Conservation (phyloP, 2,113 vertebrate species). For the Formicarius rufipectus region DNA sequence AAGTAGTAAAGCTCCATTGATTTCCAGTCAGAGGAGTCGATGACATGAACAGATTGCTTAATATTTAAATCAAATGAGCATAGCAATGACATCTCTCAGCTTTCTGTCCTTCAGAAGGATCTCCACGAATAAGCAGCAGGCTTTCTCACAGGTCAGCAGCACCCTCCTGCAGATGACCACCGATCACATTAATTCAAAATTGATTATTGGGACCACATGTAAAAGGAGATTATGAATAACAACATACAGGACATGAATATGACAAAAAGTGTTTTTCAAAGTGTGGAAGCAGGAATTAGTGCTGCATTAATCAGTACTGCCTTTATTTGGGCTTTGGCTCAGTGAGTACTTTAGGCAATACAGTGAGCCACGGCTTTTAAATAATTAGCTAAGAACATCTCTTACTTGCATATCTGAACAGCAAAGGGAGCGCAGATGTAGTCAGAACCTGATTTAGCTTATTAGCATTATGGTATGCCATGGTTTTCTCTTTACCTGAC, state of each 20-base stretch:
- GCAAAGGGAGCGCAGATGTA: background rate
- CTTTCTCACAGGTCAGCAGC: background rate
- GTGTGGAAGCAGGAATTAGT: background rate
- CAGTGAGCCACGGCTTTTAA: background rate
- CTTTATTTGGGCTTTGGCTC: background rate
- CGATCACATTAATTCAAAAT: constrained; percentile 15
- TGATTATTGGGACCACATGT: background rate
- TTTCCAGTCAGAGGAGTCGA: constrained; percentile 28
- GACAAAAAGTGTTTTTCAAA: background rate
- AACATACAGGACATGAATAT: background rate
- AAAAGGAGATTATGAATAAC: background rate
- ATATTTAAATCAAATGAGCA: constrained; percentile 54
- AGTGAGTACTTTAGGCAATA: background rate
- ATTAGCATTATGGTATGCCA: background rate
- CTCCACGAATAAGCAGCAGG: background rate
- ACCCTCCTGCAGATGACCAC: background rate
- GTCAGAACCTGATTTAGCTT: background rate
- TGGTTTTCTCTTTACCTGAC: constrained; percentile 1
- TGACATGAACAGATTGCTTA: background rate
- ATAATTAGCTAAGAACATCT: constrained; percentile 14
- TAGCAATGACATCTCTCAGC: constrained; percentile 5
- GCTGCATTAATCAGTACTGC: background rate
- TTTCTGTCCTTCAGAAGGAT: background rate
- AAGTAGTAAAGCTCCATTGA: constrained; percentile 45
- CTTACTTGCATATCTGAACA: background rate